Evolutionary conservation across 2,888 invertebrate genomes (phyloP).

Genomic region (Malacosoma neustria): DNA sequence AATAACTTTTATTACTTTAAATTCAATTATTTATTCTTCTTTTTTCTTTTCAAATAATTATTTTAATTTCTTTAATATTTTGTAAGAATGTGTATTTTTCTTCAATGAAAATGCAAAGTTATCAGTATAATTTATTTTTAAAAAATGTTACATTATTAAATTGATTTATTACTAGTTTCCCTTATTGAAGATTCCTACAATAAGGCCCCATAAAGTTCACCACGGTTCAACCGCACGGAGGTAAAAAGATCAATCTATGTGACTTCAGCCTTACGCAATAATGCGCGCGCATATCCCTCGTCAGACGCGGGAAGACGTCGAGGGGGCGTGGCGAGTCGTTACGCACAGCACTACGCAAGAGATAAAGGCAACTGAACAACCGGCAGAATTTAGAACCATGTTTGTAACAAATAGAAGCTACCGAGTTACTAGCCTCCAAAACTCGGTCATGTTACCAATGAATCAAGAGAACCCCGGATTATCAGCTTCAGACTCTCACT

Average conservation of each 20-base stretch:
- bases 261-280: slow-evolving; percentile 41
- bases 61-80: too few species aligned
- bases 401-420: slow-evolving; percentile 5
- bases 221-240: slow-evolving; percentile 6
- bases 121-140: too few species aligned
- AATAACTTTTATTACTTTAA: too few species aligned
- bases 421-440: background rate
- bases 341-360: slow-evolving; percentile 60
- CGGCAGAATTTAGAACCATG: slow-evolving; percentile 20
- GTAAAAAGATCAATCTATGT: slow-evolving; percentile 27
- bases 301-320: slow-evolving; percentile 38
- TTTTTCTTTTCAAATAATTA: too few species aligned
- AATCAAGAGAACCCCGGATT: slow-evolving; percentile 14
- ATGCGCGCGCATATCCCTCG: slow-evolving; percentile 65
- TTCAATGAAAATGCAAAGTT: too few species aligned
- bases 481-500: background rate
- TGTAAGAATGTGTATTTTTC: too few species aligned
- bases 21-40: too few species aligned
- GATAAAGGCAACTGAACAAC: slow-evolving; percentile 40
- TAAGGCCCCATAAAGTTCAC: slow-evolving; percentile 1
- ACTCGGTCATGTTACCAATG: slow-evolving; percentile 12
- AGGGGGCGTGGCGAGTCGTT: slow-evolving; percentile 60
- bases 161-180: too few species aligned
- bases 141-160: too few species aligned
- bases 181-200: too few species aligned